Evolutionary conservation across 2,888 invertebrate species (phyloP).

Genomic region (Epinotia nisella): DNA sequence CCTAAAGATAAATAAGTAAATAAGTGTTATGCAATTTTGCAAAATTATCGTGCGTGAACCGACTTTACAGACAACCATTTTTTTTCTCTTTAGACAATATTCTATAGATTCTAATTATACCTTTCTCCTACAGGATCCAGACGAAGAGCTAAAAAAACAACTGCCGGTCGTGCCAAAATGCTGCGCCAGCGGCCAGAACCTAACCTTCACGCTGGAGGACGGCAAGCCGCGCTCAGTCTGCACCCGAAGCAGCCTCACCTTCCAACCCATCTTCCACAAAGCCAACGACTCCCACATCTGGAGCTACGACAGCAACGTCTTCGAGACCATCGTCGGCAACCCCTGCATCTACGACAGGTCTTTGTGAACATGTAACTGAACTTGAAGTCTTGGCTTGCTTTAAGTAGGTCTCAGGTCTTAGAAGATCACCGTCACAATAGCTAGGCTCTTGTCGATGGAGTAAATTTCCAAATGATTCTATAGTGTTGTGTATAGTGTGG

Average conservation of each 20-base stretch:
- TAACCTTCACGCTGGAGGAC: constrained; percentile 64
- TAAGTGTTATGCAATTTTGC: too few relatives aligned
- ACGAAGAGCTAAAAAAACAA: constrained; percentile 71
- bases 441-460: too few relatives aligned
- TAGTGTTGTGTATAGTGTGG: too few relatives aligned
- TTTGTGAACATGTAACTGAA: constrained; percentile 45
- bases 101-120: neutral
- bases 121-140: constrained; percentile 51
- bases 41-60: too few relatives aligned
- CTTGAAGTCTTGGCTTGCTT: constrained; percentile 19
- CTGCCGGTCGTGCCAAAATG: constrained; percentile 81
- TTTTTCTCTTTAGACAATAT: neutral
- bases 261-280: constrained; percentile 82
- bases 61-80: too few relatives aligned
- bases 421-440: too few relatives aligned
- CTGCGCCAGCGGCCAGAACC: constrained; percentile 80
- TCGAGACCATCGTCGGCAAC: constrained; percentile 83
- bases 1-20: too few relatives aligned
- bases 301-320: constrained; percentile 74
- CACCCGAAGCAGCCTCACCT: constrained; percentile 67
- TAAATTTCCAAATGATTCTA: too few relatives aligned
- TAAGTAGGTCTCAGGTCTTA: too few relatives aligned
- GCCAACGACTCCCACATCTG: constrained; percentile 81
- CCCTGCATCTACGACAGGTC: constrained; percentile 84
- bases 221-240: constrained; percentile 68